Evolutionary conservation across 2,113 vertebrate species (phyloP).

Genomic region (Cyphomyrus discorhynchus): DNA sequence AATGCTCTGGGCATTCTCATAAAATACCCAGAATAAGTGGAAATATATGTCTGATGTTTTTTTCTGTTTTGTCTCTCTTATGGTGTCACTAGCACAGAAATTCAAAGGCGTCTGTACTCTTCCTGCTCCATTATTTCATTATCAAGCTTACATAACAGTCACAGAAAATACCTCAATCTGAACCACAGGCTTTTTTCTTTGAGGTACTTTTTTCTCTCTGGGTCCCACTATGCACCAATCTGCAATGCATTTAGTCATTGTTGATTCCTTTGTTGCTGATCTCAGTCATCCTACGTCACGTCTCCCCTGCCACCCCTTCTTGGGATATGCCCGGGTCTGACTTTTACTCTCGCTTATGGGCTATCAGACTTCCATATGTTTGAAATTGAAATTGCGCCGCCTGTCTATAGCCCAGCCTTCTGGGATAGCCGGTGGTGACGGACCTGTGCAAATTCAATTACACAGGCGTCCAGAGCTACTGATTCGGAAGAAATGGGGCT

Average conservation of each 20-base stretch:
- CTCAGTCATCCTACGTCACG: background rate
- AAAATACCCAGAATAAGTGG: background rate
- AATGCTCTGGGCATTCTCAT: background rate
- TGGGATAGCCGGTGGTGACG: background rate
- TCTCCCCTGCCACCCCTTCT: slow-evolving; percentile 14
- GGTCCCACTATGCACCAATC: background rate
- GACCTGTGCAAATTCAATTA: slow-evolving; percentile 29
- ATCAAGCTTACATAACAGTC: background rate
- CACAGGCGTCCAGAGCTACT: background rate
- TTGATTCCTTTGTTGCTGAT: background rate
- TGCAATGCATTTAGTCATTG: background rate
- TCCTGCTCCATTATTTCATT: background rate
- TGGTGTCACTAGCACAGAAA: background rate
- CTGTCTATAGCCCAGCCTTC: slow-evolving; percentile 17
- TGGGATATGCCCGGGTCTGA: slow-evolving; percentile 18
- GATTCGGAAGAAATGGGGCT: background rate
- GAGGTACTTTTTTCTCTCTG: background rate
- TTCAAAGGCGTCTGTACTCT: background rate
- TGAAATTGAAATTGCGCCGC: slow-evolving; percentile 20
- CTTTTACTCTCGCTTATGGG: slow-evolving; percentile 10
- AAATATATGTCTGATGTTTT: background rate
- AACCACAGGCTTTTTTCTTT: background rate
- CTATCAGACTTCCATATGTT: slow-evolving; percentile 19
- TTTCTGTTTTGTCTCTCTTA: background rate
- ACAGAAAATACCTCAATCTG: background rate